These are phyloP conservation scores for Deroplatys truncata DNA, from an alignment of 2,888 invertebrate genomes.

Conservation along the genomic window DNA sequence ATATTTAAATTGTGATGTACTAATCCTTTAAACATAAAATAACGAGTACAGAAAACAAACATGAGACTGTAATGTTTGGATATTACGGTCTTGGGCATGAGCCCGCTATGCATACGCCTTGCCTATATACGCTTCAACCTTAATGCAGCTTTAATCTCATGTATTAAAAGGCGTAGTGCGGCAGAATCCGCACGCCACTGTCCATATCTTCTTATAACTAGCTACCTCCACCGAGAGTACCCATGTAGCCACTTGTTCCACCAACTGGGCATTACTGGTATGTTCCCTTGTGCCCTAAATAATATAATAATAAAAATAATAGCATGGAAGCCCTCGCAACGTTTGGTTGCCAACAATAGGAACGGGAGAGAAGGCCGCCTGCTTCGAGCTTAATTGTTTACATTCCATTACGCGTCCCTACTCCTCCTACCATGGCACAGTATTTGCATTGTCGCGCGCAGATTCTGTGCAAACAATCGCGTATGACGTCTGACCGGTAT, in stretches of 20 bases:
- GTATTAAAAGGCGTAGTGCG: too few species aligned
- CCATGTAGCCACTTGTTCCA: not conserved
- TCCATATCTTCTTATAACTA: not conserved
- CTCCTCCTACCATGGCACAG: not conserved
- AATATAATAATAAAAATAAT: not conserved
- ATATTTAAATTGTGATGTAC: too few species aligned
- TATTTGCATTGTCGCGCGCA: conserved; percentile 29
- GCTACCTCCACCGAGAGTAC: not conserved
- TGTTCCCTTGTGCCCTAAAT: not conserved
- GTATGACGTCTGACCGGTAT: conserved; percentile 20
- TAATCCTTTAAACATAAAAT: too few species aligned
- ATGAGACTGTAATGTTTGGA: too few species aligned
- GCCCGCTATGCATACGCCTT: too few species aligned
- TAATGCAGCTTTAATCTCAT: too few species aligned
- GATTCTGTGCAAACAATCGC: conserved; percentile 26
- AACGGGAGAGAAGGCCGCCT: not conserved
- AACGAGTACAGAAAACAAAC: too few species aligned
- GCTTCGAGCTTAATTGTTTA: conserved; percentile 26
- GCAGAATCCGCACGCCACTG: not conserved
- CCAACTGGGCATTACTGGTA: not conserved
- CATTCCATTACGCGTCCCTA: conserved; percentile 25
- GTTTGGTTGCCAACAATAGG: not conserved
- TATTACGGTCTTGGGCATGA: too few species aligned
- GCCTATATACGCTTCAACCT: too few species aligned
- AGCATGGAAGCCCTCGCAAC: not conserved